A percentile compares a stretch with the other conserved stretches of the same genome.
These are phyloP conservation scores for Hylaeus volcanicus DNA, from an alignment of 1,140 invertebrate genomes.

Conservation along the genomic window DNA sequence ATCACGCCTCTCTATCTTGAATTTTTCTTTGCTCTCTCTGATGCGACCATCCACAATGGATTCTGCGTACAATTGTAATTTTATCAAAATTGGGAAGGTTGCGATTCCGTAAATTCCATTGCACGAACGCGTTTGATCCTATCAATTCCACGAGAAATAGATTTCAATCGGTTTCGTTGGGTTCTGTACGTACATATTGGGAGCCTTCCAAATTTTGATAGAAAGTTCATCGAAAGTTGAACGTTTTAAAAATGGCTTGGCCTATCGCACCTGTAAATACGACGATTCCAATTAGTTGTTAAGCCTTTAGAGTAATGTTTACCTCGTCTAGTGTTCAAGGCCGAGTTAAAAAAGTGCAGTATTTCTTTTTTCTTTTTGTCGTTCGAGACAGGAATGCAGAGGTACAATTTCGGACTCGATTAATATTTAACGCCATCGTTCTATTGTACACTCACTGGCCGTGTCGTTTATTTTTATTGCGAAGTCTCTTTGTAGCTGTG, in stretches of 20 bases:
- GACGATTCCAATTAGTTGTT: neutral
- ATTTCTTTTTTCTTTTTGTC: neutral
- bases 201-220: constrained; percentile 54
- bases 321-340: neutral
- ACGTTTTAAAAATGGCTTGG: neutral
- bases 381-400: neutral
- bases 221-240: constrained; percentile 27
- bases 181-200: neutral
- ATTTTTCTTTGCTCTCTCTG: constrained; percentile 3
- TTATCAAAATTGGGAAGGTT: constrained; percentile 67
- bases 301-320: neutral
- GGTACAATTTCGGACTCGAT: neutral
- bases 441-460: neutral
- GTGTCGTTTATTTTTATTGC: neutral
- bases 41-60: neutral
- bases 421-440: neutral
- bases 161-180: neutral
- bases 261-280: neutral
- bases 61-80: constrained; percentile 56
- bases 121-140: no score
- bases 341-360: neutral
- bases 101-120: neutral
- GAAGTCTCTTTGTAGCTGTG: neutral
- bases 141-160: no score
- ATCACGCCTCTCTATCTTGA: neutral